phyloP scores from a whole-genome alignment of 2,113 vertebrate species.

The Pelodiscus sinensis region DNA sequence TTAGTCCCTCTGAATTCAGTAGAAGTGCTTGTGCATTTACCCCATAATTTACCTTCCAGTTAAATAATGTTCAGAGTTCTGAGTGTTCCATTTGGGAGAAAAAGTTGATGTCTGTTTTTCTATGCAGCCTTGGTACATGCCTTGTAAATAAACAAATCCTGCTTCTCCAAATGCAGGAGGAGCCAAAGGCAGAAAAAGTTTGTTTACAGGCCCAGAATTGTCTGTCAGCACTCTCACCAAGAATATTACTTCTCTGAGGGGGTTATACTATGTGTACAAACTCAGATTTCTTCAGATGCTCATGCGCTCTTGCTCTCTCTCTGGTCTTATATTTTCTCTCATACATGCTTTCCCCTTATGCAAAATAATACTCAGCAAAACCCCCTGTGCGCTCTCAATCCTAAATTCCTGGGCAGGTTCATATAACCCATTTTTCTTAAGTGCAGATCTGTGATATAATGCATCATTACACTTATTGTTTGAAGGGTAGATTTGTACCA shows the following conservation, averaged over 20 bases:
- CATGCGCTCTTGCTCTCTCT: not conserved
- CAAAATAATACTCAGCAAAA: not conserved
- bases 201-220: not conserved
- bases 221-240: not conserved
- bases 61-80: not conserved
- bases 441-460: not conserved
- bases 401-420: not conserved
- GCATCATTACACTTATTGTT: no score
- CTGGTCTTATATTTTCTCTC: not conserved
- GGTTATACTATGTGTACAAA: not conserved
- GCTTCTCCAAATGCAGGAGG: not conserved
- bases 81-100: not conserved
- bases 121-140: not conserved
- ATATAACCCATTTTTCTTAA: not conserved
- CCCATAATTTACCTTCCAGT: not conserved
- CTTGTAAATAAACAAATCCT: not conserved
- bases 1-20: slow-evolving; percentile 37
- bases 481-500: no score
- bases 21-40: slow-evolving; percentile 6
- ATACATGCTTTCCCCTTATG: not conserved
- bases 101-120: not conserved
- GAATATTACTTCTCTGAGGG: no score
- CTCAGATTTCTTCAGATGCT: not conserved
- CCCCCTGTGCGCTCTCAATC: not conserved
- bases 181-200: not conserved